Base-by-base conservation (phyloP, 2,888 invertebrate genomes). In the Eucera pruinosa region DNA sequence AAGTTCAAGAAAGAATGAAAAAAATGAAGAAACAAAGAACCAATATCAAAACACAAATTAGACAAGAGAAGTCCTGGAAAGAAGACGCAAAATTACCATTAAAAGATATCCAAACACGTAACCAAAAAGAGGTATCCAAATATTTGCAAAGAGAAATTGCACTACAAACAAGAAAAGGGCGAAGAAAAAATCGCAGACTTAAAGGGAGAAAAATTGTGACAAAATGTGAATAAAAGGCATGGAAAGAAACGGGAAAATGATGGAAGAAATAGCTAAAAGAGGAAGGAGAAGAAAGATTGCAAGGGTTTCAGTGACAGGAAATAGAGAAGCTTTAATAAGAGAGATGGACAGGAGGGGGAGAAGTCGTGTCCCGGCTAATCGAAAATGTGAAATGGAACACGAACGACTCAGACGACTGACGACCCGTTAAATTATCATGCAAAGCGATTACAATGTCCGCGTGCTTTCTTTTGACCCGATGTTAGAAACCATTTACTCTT, bases 301-400 rank as follows among this genome's bases (percentile, higher is more conserved):
- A 6, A 9, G 47, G 25, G 9, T 11, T 41, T 45, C 39, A 57
- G 60, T 64, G 68, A 43, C 62, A 76, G 52, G 61, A 78, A 78
- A 85, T 82, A 85, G 74, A 80, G 84, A 80, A 67, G 65, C 82
- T 81, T 78, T 80, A 80, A 78, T 77, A 71, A 77, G 70, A 60
- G 74, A 67, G 60, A 4, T 27, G 30, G 57, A 39, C 45, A 30
- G 27, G 25, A 33, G 30, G 54, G 47, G 48, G 58, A 36, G 27
- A 48, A 54, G 60, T 67, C 70, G 78, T 78, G 84, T 84, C 80
- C 82, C 84, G 82, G 82, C 81, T 71, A 84, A 84, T 84, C 84
- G 84, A 82, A 84, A 78, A 82, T 77, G 84, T 70, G 75, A 84
- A 84, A 82, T 80, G 84, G 66, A 70, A 83, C 74, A 65, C 84